Conservation (phyloP, 2,888 invertebrate genomes). For the Acleris literana region DNA sequence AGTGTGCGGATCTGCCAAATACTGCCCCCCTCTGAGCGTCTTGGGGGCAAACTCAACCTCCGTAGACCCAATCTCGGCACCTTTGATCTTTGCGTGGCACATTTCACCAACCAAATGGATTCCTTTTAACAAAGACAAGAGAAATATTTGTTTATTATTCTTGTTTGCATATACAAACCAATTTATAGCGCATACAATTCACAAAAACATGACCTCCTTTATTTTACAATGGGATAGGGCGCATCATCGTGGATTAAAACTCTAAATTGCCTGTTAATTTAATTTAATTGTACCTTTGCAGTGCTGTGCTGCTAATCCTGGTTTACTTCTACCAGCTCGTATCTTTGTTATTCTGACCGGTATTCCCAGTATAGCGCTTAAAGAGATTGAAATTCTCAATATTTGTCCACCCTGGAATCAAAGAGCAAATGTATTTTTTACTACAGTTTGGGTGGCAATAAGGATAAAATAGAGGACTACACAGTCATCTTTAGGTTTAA, state of each 20-base stretch:
- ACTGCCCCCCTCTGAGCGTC: constrained; percentile 84
- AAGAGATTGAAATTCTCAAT: constrained; percentile 89
- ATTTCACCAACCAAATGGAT: constrained; percentile 89
- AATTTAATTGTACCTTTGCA: constrained; percentile 85
- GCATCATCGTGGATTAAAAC: no score
- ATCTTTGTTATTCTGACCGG: constrained; percentile 91
- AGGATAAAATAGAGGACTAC: no score
- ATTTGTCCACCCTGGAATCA: constrained; percentile 93
- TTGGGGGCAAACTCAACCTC: constrained; percentile 89
- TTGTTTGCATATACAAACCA: no score
- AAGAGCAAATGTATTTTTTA: background rate
- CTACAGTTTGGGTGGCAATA: no score
- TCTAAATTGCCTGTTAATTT: no score
- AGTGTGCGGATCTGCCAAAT: constrained; percentile 89
- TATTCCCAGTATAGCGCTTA: constrained; percentile 89
- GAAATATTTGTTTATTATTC: no score
- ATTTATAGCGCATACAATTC: no score
- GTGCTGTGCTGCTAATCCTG: constrained; percentile 93
- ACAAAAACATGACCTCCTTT: no score
- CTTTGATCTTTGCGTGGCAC: constrained; percentile 88
- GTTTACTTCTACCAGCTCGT: constrained; percentile 90
- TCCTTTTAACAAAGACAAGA: constrained; percentile 76
- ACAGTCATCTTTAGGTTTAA: no score
- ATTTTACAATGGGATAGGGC: no score
- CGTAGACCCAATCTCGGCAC: constrained; percentile 89